Evolutionary conservation across 2,113 vertebrate species (phyloP).

Genomic region (Microcebus ravelobensis): DNA sequence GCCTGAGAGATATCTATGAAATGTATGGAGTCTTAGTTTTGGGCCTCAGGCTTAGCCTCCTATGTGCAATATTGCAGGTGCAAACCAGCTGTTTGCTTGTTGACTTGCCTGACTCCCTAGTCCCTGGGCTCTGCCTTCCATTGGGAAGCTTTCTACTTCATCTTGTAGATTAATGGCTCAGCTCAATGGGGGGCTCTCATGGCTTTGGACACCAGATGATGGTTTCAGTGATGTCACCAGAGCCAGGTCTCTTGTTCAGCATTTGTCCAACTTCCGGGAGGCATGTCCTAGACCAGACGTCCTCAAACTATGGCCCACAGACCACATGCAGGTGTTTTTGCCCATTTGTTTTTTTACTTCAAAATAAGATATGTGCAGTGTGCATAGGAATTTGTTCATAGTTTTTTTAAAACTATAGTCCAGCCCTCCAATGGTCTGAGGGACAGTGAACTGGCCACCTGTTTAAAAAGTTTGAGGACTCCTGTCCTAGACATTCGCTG

Average conservation of each 20-base stretch:
- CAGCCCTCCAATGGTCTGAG: too few relatives aligned
- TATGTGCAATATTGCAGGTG: background rate
- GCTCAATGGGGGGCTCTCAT: background rate
- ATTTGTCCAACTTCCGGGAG: background rate
- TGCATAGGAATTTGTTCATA: too few relatives aligned
- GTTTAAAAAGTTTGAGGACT: too few relatives aligned
- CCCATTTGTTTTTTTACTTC: too few relatives aligned
- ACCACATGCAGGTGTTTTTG: too few relatives aligned
- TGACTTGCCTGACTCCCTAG: background rate
- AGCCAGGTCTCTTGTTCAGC: background rate
- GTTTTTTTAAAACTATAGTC: too few relatives aligned
- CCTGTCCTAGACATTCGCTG: background rate
- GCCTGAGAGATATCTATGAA: background rate
- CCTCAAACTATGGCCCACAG: too few relatives aligned
- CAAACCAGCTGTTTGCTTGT: background rate
- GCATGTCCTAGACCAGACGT: background rate
- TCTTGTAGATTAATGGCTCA: background rate
- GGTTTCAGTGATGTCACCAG: background rate
- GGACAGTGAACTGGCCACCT: too few relatives aligned
- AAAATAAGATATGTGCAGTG: too few relatives aligned
- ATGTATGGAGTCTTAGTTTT: background rate
- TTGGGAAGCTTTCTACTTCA: background rate
- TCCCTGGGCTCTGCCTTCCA: background rate
- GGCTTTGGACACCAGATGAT: background rate
- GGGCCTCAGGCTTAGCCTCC: background rate